These are phyloP conservation scores for Chiroxiphia lanceolata DNA, from an alignment of 2,797 vertebrate species.

Conservation along the genomic window DNA sequence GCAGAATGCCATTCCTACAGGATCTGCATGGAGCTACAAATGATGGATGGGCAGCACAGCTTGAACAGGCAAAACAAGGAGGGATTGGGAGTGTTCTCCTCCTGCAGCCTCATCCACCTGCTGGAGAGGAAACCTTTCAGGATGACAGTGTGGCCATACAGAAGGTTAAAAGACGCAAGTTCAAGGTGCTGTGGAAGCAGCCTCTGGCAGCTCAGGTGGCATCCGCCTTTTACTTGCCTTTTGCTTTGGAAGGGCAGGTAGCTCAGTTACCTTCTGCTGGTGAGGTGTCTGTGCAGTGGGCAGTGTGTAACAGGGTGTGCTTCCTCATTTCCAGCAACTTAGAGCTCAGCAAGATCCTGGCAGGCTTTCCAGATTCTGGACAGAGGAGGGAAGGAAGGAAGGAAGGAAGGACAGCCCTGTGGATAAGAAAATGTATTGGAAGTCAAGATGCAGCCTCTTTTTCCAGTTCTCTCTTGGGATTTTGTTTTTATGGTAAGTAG, in stretches of 20 bases:
- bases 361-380: background rate
- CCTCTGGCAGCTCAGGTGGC: background rate
- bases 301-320: background rate
- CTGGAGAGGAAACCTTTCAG: background rate
- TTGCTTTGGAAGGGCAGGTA: background rate
- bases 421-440: background rate
- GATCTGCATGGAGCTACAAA: fast-evolving
- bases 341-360: background rate
- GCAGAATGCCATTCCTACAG: fast-evolving
- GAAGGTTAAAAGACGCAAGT: background rate
- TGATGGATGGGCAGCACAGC: fast-evolving
- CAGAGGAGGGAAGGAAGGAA: background rate
- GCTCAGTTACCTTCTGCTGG: background rate
- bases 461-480: background rate
- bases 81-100: fast-evolving
- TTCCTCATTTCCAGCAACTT: background rate
- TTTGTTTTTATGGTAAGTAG: background rate
- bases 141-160: fast-evolving
- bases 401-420: background rate
- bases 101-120: background rate
- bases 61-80: fast-evolving
- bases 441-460: background rate
- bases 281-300: background rate
- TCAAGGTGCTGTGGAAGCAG: fast-evolving
- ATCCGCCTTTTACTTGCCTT: background rate